Base-by-base conservation (phyloP, 1,140 invertebrate genomes). In the Pomphorhynchus laevis region DNA sequence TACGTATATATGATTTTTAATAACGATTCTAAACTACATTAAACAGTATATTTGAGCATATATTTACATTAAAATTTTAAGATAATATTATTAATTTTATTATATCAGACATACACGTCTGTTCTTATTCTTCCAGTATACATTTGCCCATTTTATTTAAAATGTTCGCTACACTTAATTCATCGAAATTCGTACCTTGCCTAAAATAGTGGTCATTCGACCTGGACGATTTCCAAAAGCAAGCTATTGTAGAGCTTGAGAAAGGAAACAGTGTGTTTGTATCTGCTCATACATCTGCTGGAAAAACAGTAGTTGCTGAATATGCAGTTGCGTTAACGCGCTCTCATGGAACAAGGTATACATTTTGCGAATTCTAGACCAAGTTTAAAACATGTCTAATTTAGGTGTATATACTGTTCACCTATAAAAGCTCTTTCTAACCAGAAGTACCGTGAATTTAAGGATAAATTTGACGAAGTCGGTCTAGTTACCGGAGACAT, bases 361-460 rank as follows among this genome's bases (percentile, higher is more conserved):
- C 42, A 17, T 25, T 9, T 20, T 4, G n/a, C 9, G 20, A 23
- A 36, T 6, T 34, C 17, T 34, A 3, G 9, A 24, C 5, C n/a
- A 12, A 39, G 25, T 27, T 11, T 22, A 18, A 32, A 27, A 29
- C 4, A 25, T 22, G 14, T 16, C 46, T 41, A 49, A 63, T 62
- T 38, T 48, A 76, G 79, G 53, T 70, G 75, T 8, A 76, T 98
- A 45, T 98, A 98, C 55, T 98, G 89, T 1, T 95, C 86, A 1
- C 89, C 89, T 1, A 93, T 98, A 35, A 98, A 98, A 62, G 89
- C 89, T 0, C 58, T 98, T 5, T 95, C 86, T 0, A 98, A 98
- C 63, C 89, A 98, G 54, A 98, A 98, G 54, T 98, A 79, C 59
- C 65, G 80, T 27, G 89, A 98, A 51, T 93, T 98, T 53, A 80